A percentile compares a stretch with the other conserved stretches of the same genome.
Evolutionary conservation across 2,888 invertebrate genomes (phyloP).

Genomic region (Agrochola lota): DNA sequence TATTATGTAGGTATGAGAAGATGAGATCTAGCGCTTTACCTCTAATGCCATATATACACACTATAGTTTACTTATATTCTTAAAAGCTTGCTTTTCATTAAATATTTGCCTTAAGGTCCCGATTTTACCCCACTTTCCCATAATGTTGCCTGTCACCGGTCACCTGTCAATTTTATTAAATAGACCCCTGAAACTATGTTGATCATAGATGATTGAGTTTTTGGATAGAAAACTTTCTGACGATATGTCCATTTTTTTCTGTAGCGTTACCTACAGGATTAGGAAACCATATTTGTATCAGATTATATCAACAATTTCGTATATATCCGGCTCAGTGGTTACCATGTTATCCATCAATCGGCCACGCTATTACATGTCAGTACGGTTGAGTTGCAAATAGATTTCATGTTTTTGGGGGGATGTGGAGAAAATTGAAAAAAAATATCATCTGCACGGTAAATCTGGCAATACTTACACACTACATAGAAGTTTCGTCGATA

Average conservation of each 20-base stretch:
- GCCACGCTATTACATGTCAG: conserved; percentile 37
- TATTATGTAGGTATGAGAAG: no score
- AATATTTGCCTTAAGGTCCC: no score
- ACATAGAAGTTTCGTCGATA: neutral
- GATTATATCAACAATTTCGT: conserved; percentile 53
- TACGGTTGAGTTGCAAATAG: conserved; percentile 22
- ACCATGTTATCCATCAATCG: conserved; percentile 55
- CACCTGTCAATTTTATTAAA: neutral
- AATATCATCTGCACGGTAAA: neutral
- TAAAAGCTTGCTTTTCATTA: no score
- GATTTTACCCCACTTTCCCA: no score
- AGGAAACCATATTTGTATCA: conserved; percentile 33
- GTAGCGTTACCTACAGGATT: neutral
- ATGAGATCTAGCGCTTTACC: no score
- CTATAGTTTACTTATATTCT: no score
- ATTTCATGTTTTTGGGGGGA: conserved; percentile 7
- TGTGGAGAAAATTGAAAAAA: neutral
- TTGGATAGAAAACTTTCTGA: neutral
- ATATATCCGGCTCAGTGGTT: conserved; percentile 36
- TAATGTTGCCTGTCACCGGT: neutral
- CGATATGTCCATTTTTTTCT: neutral
- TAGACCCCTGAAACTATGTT: neutral
- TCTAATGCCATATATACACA: no score
- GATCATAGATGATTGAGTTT: neutral
- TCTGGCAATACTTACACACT: neutral